Evolutionary conservation across 2,888 invertebrate species (phyloP).

Genomic region (Tetragonisca angustula): DNA sequence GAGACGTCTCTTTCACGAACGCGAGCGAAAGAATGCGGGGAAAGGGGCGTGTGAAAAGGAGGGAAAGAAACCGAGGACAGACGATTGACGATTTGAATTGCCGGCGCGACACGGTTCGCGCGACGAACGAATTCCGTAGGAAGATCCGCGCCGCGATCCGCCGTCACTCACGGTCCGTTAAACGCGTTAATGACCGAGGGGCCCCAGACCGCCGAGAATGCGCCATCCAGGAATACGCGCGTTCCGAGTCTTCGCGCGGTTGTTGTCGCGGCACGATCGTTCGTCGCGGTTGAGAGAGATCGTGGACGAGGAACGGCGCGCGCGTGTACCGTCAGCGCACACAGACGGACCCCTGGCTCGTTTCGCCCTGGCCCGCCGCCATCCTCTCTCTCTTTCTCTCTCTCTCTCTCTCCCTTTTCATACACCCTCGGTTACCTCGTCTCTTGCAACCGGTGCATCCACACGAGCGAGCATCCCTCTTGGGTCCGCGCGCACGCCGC

Average conservation of each 20-base stretch:
- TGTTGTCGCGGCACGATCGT: conserved; percentile 34
- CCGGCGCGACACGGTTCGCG: conserved; percentile 47
- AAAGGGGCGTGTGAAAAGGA: background rate
- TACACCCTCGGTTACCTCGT: conserved; percentile 48
- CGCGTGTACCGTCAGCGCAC: background rate
- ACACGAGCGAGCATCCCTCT: background rate
- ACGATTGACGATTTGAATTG: conserved; percentile 61
- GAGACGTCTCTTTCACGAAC: conserved; percentile 23
- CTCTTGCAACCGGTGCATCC: conserved; percentile 33
- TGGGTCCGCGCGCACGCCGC: conserved; percentile 13
- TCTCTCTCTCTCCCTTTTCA: conserved; percentile 45
- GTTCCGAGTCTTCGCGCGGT: conserved; percentile 45
- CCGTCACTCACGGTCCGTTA: conserved; percentile 74
- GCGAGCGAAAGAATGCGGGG: conserved; percentile 1
- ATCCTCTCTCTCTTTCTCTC: conserved; percentile 11
- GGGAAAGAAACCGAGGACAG: conserved; percentile 2
- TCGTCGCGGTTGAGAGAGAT: conserved; percentile 19
- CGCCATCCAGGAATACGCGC: conserved; percentile 54
- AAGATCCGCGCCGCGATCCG: conserved; percentile 69
- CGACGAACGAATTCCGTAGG: conserved; percentile 29
- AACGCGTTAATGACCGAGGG: conserved; percentile 75
- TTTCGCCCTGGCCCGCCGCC: conserved; percentile 45
- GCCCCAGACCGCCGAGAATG: conserved; percentile 64
- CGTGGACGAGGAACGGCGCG: background rate
- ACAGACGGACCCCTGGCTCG: background rate